Conservation (phyloP, 2,113 vertebrate genomes). For the Plotosus lineatus region DNA sequence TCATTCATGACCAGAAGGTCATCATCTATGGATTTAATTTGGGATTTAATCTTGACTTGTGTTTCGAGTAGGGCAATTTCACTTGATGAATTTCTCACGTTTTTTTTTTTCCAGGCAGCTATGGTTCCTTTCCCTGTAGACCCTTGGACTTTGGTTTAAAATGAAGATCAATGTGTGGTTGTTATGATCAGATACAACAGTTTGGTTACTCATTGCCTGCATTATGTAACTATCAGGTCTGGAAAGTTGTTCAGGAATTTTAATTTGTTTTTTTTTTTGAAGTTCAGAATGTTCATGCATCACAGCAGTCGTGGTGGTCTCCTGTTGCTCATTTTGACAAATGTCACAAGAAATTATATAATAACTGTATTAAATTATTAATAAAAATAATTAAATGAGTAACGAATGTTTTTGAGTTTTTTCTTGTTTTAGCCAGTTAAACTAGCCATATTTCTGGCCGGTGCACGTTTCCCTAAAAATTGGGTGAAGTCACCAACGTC, state of each 20-base stretch:
- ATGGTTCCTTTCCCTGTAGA: neutral
- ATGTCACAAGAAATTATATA: neutral
- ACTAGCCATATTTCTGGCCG: too few relatives aligned
- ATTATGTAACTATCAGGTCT: neutral
- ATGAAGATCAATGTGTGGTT: neutral
- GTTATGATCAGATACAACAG: neutral
- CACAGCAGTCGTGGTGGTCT: neutral
- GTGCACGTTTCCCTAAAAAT: too few relatives aligned
- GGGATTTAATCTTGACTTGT: too few relatives aligned
- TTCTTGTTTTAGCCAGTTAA: too few relatives aligned
- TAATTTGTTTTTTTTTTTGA: neutral
- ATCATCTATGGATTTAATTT: too few relatives aligned
- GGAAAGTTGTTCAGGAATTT: neutral
- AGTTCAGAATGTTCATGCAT: neutral
- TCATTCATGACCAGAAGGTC: too few relatives aligned
- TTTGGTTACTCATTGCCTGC: neutral
- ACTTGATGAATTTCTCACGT: neutral
- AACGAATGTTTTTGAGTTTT: too few relatives aligned
- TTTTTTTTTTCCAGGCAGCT: neutral
- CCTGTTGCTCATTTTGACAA: neutral
- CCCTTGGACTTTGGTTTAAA: neutral
- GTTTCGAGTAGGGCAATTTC: neutral
- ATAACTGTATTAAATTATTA: too few relatives aligned
- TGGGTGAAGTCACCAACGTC: too few relatives aligned
- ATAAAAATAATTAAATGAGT: too few relatives aligned